Conservation (phyloP, 2,113 vertebrate genomes). For the Datnioides undecimradiatus region DNA sequence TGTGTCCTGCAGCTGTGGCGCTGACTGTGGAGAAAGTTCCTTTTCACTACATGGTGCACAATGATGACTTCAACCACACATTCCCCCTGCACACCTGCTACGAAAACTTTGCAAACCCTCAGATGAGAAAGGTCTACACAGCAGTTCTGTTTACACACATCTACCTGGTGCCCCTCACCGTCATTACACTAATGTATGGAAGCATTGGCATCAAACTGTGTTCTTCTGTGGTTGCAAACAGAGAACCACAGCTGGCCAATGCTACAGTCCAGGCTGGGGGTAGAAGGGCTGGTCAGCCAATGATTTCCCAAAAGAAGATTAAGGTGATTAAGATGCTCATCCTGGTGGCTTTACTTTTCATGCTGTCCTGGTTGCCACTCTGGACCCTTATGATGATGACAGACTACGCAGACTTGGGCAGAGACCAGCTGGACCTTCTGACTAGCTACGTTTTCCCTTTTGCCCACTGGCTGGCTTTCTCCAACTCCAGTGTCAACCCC, state of each 20-base stretch:
- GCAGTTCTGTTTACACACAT: constrained; percentile 84
- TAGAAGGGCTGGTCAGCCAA: constrained; percentile 54
- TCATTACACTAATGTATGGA: constrained; percentile 85
- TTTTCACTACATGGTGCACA: constrained; percentile 80
- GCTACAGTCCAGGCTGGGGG: constrained; percentile 21
- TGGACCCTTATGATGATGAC: constrained; percentile 87
- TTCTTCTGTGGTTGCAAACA: constrained; percentile 70
- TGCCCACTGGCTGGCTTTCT: constrained; percentile 88
- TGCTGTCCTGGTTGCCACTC: constrained; percentile 87
- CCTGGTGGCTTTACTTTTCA: constrained; percentile 85
- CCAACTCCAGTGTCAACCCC: constrained; percentile 87
- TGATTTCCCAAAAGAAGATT: constrained; percentile 83
- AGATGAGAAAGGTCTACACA: constrained; percentile 86
- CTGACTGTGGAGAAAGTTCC: constrained; percentile 82
- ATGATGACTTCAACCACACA: constrained; percentile 76
- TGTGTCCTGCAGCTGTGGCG: constrained; percentile 83
- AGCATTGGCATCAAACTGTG: constrained; percentile 85
- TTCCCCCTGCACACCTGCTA: constrained; percentile 84
- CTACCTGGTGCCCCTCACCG: constrained; percentile 83
- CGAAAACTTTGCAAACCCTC: constrained; percentile 83
- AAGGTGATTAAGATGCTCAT: constrained; percentile 88
- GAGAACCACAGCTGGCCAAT: constrained; percentile 57
- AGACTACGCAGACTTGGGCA: constrained; percentile 81
- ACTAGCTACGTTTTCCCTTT: constrained; percentile 86
- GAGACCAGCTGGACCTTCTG: constrained; percentile 80